A percentile compares a stretch with the other conserved stretches of the same genome.
Conservation (phyloP, 2,888 invertebrate species). For the Microplitis manilae region DNA sequence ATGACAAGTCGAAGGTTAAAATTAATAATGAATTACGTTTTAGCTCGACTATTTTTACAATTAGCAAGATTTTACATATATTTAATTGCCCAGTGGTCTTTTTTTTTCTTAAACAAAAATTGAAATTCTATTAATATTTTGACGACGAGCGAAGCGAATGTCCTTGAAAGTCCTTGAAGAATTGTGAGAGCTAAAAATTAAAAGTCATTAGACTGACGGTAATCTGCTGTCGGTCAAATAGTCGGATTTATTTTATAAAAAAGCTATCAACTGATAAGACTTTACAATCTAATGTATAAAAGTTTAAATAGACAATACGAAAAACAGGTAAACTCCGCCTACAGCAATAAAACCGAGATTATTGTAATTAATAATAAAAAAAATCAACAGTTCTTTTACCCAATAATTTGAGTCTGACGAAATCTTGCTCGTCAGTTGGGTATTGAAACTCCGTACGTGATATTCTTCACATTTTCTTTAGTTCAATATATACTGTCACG, state of each 20-base stretch:
- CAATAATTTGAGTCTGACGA: constrained; percentile 16
- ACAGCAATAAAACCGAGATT: not conserved
- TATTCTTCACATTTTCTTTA: constrained; percentile 9
- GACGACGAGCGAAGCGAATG: not conserved
- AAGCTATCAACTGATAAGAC: not conserved
- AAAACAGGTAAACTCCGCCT: not conserved
- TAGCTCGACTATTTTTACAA: constrained; percentile 8
- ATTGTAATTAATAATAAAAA: not conserved
- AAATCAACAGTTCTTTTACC: not conserved
- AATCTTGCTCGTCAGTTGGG: constrained; percentile 10
- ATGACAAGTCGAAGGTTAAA: not conserved
- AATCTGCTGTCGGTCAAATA: constrained; percentile 27
- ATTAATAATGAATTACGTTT: constrained; percentile 2
- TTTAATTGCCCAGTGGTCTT: not conserved
- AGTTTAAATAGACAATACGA: not conserved
- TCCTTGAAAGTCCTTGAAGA: not conserved
- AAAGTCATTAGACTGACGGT: constrained; percentile 8
- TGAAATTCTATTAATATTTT: too few species aligned
- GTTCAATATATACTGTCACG: too few species aligned
- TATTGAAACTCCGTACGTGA: not conserved
- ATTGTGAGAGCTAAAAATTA: not conserved
- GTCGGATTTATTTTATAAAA: not conserved
- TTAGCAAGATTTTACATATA: not conserved
- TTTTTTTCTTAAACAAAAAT: too few species aligned
- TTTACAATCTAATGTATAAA: not conserved